These are phyloP conservation scores for Muscicapa striata DNA, from an alignment of 2,797 vertebrate genomes.

Conservation along the genomic window DNA sequence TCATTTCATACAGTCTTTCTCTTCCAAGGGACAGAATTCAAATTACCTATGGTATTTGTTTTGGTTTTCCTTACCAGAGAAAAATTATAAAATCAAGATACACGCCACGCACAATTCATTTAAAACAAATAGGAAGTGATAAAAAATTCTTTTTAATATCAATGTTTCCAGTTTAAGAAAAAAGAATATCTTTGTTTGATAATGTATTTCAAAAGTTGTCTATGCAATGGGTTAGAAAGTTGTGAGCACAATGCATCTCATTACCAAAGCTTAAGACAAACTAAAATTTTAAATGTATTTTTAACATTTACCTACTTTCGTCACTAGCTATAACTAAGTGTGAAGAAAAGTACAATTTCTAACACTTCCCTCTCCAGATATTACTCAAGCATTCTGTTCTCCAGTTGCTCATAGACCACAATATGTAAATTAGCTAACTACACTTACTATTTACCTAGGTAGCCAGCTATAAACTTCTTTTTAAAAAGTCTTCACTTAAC, in stretches of 20 bases:
- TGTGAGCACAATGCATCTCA: not conserved
- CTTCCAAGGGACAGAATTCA: not conserved
- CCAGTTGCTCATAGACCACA: not conserved
- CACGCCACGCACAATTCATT: not conserved
- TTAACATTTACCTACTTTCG: not conserved
- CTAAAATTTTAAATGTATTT: not conserved
- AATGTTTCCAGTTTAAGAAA: not conserved
- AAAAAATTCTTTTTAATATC: not conserved
- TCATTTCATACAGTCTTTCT: not conserved
- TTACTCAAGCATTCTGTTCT: not conserved
- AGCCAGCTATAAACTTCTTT: not conserved
- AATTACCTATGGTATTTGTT: not conserved
- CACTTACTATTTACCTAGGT: not conserved
- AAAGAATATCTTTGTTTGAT: not conserved
- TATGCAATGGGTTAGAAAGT: not conserved
- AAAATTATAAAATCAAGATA: not conserved
- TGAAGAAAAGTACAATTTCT: not conserved
- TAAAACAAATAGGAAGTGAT: not conserved
- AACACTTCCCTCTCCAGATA: not conserved
- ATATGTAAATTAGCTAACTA: not conserved
- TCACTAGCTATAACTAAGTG: not conserved
- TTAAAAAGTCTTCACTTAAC: not conserved
- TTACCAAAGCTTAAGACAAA: not conserved
- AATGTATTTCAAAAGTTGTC: not conserved
- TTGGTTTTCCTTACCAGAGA: not conserved